Evolutionary conservation across 23 tunicate genomes (phyloP).

Genomic region (Phallusia fumigata): DNA sequence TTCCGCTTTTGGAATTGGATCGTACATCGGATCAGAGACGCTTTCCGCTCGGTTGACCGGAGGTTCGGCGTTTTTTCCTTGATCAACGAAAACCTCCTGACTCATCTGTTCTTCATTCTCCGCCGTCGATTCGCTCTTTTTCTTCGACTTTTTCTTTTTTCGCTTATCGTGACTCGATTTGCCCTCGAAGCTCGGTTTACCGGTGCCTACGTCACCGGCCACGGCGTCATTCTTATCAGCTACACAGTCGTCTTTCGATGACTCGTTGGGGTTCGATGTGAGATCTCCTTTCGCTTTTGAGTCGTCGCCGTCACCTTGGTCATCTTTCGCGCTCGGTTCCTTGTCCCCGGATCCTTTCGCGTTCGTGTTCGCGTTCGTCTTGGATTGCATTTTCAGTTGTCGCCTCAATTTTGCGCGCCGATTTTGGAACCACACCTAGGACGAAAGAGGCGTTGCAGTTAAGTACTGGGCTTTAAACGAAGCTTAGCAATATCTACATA

Average conservation of each 20-base stretch:
- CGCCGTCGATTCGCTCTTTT: not conserved
- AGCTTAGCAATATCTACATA: no score
- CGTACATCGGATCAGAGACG: not conserved
- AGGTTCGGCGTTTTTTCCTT: not conserved
- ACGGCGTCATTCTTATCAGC: not conserved
- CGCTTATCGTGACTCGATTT: conserved; percentile 22
- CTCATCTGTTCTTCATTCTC: not conserved
- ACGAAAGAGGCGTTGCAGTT: conserved; percentile 11
- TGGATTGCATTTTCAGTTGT: conserved; percentile 89
- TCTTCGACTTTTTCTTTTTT: conserved; percentile 26
- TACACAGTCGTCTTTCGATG: not conserved
- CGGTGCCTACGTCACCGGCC: not conserved
- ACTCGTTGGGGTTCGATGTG: not conserved
- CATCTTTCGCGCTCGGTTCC: not conserved
- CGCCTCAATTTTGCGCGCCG: conserved; percentile 91
- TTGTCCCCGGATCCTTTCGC: not conserved
- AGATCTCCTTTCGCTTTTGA: not conserved
- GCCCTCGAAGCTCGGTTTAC: not conserved
- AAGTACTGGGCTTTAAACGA: no score
- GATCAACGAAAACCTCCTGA: conserved; percentile 9
- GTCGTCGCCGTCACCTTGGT: conserved; percentile 23
- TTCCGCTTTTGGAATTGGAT: conserved; percentile 5
- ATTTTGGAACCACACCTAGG: conserved; percentile 97
- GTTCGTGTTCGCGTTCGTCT: conserved; percentile 20
- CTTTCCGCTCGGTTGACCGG: not conserved